Evolutionary conservation across 2,797 vertebrate genomes (phyloP), one percentile per base, ranked within the genome.

Genomic region (Craterocephalus amniculus): DNA sequence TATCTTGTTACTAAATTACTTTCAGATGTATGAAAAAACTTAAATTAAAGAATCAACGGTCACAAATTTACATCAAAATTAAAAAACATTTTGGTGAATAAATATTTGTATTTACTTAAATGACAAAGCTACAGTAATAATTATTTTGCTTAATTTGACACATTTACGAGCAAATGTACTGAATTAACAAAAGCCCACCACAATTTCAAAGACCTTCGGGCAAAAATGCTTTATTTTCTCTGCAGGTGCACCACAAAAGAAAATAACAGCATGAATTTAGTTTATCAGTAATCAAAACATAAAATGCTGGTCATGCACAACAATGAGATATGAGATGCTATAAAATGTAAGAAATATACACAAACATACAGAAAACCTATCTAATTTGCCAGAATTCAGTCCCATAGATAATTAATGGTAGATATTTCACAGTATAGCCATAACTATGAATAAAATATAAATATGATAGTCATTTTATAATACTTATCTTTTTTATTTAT

Each of bases 1-100:
- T 62, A 91, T 92, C 86, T 89, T 89, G 87, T 92, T 90, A 51
- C 60, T 74, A 61, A 87, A 84, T 83, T 72, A 79, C 34, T 56
- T 43, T 43, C 10, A 70, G 72, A 67, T 63, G 27, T 62, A 63
- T 72, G 43, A 59, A 71, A 1, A 5, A 1, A 58, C 58, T 6
- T 20, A 1, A 59, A 58, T 10, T 40, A 40, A 75, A 63, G 45
- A 34, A 58, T 29, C 20, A 67, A 29, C 20, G 16, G 12, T 2
- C 14, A 27, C 8, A 52, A 36, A 27, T 14, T 45, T 49, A 38
- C 20, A 62, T 56, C 8, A 24, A 67, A 57, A 45, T 24, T 14
- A 0, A 2, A 31, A 24, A 24, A 8, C 20, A 56, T 32, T 24
- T 31, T 43, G 2, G 12, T n/a, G 13, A 54, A 64, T 27, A 20